Base-by-base conservation (phyloP, 2,888 invertebrate genomes). In the Trisateles emortualis region DNA sequence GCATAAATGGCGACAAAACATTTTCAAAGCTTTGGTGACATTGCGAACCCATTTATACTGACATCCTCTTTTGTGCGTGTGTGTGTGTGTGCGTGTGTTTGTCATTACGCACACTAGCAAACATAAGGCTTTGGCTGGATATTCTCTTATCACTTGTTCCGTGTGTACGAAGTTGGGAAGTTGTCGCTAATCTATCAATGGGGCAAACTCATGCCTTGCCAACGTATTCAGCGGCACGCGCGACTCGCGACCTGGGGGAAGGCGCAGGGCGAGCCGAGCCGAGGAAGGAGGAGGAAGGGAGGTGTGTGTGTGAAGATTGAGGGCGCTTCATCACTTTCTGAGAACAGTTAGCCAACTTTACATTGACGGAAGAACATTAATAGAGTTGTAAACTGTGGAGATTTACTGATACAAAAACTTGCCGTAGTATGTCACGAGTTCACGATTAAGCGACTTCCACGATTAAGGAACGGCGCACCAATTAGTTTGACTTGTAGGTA, bases 181-280 rank as follows among this genome's bases (percentile, higher is more conserved):
- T 26, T 26, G 26, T 26, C 10, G 13, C 45, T 59, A 66, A 64
- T 64, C 67, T 44, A 56, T 66, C 49, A 66, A 47, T 66, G 38
- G 30, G 38, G 30, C 49, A 41, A 61, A 56, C 56, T 66, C 38
- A 10, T n/a, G 46, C 11, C 19, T 24, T n/a, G 2, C 11, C 29
- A 30, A 39, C 30, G 32, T 47, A 47, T 47, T 29, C 46, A 47
- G 26, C 16, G 13, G 14, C 36, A 52, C 43, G 33, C 16, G 42
- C 36, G 42, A 38, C 60, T 10, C n/a, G 14, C 26, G 17, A 35
- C 10, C 9, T 26, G 14, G 13, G 44, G 16, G 0, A 45, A 9
- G 9, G 14, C 22, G 5, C 3, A 22, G 22, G 22, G 22, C 2
- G 17, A 3, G n/a, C n/a, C n/a, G n/a, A n/a, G n/a, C n/a, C n/a